Evolutionary conservation across 2,797 vertebrate genomes (phyloP), one percentile per base, ranked within the genome.

Genomic region (Nyctibius grandis): DNA sequence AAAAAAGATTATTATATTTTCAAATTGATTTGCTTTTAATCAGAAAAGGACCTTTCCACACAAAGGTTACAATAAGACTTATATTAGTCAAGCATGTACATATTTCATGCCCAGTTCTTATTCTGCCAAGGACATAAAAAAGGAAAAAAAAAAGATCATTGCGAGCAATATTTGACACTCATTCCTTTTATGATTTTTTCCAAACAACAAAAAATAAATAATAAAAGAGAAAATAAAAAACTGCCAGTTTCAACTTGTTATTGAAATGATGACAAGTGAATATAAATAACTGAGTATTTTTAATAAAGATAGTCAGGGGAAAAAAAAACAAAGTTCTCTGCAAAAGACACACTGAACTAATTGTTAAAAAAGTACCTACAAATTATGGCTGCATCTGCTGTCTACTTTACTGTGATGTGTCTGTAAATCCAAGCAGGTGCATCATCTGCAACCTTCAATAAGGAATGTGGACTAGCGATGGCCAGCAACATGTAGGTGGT

Each of bases 1-100:
- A 91, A 93, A 93, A 96, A 87, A 70, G 4, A 89, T 92, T 85
- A 96, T 95, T 95, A 84, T 76, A 69, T 93, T 96, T 95, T 92
- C 91, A 96, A 97, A 97, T 95, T 94, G 85, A 91, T 96, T 97
- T 95, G 42, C 82, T 93, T 94, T 96, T 96, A 96, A 95, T 96
- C 88, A 92, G 67, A 89, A 95, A 91, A 86, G 92, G 94, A 93
- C 94, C 89, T 95, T 92, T 95, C 47, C 61, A 82, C 63, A 93
- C 67, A 95, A 94, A 96, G 85, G 63, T 89, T 96, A 63, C 33
- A 63, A 59, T 95, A 93, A 93, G 36, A 91, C 60, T 83, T 9
- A 0, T 85, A 90, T 92, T 95, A 96, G 89, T 72, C 93, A 89
- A 72, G 69, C 80, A 86, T 76, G 60, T 21, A 91, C 47, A 44